Percentiles rank a stretch among this genome's conserved stretches.
These are phyloP conservation scores for Macrosiphum euphorbiae DNA, from an alignment of 2,888 invertebrate genomes.

Conservation along the genomic window DNA sequence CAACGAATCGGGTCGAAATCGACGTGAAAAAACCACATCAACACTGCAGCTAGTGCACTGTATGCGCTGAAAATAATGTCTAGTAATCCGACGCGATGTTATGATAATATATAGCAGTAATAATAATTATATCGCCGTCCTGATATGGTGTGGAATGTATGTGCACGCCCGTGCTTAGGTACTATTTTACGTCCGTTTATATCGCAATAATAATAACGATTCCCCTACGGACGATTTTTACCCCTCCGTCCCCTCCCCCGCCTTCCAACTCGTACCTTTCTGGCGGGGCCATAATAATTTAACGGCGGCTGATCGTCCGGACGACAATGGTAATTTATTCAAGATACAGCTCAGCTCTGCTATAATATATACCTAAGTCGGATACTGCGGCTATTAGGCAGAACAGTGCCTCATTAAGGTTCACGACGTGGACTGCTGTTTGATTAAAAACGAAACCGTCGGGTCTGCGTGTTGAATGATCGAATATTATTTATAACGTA, in stretches of 20 bases:
- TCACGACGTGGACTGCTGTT: not conserved
- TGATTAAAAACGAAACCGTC: not conserved
- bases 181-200: not conserved
- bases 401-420: not conserved
- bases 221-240: not conserved
- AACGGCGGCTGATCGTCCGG: not conserved
- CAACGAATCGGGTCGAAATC: not conserved
- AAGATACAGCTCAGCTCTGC: not conserved
- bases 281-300: not conserved
- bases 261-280: not conserved
- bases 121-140: not conserved
- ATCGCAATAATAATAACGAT: not conserved
- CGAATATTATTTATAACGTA: not conserved
- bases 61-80: not conserved
- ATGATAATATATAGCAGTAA: not conserved
- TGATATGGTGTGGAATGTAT: not conserved
- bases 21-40: not conserved
- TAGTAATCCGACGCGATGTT: not conserved
- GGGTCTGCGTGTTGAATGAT: not conserved
- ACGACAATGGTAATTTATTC: slow-evolving; percentile 20
- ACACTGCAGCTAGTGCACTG: not conserved
- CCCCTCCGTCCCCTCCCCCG: accelerated
- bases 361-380: no score
- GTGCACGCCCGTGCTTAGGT: not conserved
- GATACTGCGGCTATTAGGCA: not conserved